Conservation (phyloP, 92 coral and sea anemone genomes). For the Micromussa lordhowensis region DNA sequence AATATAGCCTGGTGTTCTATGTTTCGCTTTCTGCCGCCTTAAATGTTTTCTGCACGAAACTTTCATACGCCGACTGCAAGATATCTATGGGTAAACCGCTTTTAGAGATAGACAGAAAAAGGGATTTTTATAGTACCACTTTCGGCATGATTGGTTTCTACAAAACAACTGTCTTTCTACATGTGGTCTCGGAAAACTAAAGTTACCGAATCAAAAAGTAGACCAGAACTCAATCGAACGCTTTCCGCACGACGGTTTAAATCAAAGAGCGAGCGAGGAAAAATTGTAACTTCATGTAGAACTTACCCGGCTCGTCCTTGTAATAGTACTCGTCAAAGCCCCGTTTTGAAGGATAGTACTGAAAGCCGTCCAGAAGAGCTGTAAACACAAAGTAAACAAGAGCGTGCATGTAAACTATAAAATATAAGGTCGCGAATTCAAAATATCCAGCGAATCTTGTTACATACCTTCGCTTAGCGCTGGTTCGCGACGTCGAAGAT, state of each 20-base stretch:
- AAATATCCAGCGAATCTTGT: not conserved
- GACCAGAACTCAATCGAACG: not conserved
- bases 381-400: constrained; percentile 32
- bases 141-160: not conserved
- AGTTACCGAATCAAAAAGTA: not conserved
- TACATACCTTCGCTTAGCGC: constrained; percentile 4
- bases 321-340: not conserved
- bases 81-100: not conserved
- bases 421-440: not conserved
- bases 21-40: not conserved
- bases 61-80: not conserved
- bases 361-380: constrained; percentile 18
- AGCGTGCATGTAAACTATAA: not conserved
- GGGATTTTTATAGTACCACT: not conserved
- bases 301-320: constrained; percentile 7
- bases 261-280: too few relatives aligned
- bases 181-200: not conserved
- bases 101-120: not conserved
- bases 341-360: not conserved
- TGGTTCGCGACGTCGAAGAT: constrained; percentile 25
- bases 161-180: not conserved
- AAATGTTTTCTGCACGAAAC: not conserved
- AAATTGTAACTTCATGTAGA: not conserved
- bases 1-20: not conserved
- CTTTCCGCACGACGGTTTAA: not conserved